Conservation (phyloP, 2,797 vertebrate species). For the Lerista edwardsae region DNA sequence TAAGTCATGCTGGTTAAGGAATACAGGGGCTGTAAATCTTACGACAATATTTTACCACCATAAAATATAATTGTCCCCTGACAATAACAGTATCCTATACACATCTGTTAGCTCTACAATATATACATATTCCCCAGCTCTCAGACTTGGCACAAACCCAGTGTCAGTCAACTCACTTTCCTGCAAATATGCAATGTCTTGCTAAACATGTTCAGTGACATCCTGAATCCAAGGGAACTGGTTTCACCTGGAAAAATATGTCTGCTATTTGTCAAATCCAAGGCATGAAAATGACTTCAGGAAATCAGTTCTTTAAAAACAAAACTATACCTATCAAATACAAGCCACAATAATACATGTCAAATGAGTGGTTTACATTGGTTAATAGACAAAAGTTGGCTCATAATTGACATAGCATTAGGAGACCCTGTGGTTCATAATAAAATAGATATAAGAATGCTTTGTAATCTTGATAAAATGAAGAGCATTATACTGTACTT, state of each 20-base stretch:
- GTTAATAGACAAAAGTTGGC: not conserved
- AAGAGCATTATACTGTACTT: not conserved
- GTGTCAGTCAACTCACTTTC: not conserved
- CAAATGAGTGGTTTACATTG: not conserved
- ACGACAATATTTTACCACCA: not conserved
- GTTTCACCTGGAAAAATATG: not conserved
- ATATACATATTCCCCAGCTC: not conserved
- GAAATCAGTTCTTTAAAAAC: not conserved
- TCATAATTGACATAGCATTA: not conserved
- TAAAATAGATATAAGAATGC: not conserved
- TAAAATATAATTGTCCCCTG: not conserved
- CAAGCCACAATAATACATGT: not conserved
- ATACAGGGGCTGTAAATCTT: not conserved
- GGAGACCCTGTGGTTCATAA: not conserved
- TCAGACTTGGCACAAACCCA: not conserved
- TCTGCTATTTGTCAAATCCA: not conserved
- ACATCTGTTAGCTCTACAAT: not conserved
- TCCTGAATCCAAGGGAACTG: not conserved
- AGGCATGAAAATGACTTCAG: not conserved
- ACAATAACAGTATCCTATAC: not conserved
- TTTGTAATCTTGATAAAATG: not conserved
- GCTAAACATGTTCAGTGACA: not conserved
- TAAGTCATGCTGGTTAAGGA: not conserved
- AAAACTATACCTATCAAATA: not conserved
- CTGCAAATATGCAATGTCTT: not conserved